These are phyloP conservation scores for Argya squamiceps DNA, from an alignment of 2,797 vertebrate genomes.

Conservation along the genomic window DNA sequence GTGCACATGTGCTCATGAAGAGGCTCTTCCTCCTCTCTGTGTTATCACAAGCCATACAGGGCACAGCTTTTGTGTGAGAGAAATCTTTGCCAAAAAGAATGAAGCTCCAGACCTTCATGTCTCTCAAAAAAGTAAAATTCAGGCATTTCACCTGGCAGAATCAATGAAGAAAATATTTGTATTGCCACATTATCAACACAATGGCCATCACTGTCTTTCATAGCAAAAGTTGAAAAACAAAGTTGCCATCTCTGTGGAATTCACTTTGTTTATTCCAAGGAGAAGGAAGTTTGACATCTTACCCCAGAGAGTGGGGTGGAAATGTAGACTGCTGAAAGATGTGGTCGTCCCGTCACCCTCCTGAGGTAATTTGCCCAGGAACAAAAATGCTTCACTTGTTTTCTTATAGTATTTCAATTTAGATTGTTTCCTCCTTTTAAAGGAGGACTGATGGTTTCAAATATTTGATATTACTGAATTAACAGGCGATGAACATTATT, in stretches of 20 bases:
- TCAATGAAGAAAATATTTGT: neutral
- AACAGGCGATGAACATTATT: neutral
- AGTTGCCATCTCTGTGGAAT: neutral
- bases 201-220: neutral
- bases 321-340: neutral
- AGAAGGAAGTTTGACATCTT: neutral
- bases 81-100: neutral
- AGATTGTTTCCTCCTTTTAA: neutral
- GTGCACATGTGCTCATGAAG: rapidly evolving
- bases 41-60: neutral
- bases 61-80: neutral
- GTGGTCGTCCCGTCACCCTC: rapidly evolving
- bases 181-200: neutral
- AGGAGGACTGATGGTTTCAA: neutral
- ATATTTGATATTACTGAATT: neutral
- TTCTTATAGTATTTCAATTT: neutral
- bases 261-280: neutral
- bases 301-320: neutral
- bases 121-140: neutral
- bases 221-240: neutral
- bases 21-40: neutral
- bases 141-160: neutral
- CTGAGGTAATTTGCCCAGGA: neutral
- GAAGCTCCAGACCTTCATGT: neutral
- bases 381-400: neutral